Conservation (phyloP, 2,797 vertebrate species). For the Silurus lanzhouensis region DNA sequence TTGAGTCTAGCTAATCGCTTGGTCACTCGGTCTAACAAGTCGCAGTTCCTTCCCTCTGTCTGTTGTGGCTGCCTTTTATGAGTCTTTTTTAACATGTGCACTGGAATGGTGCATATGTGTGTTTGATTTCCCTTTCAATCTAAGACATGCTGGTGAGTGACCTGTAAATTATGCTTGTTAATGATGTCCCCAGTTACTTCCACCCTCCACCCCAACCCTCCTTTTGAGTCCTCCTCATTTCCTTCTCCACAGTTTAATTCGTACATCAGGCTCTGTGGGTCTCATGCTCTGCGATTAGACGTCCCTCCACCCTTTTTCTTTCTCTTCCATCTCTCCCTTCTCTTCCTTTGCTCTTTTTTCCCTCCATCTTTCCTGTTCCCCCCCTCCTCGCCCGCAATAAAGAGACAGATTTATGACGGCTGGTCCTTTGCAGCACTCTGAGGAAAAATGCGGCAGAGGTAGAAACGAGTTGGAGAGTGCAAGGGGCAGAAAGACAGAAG, state of each 20-base stretch:
- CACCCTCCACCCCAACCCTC: conserved; percentile 18
- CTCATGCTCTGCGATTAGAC: conserved; percentile 57
- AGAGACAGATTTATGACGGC: conserved; percentile 83
- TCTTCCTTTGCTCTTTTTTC: conserved; percentile 57
- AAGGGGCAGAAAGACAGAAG: conserved; percentile 56
- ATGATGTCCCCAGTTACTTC: conserved; percentile 47
- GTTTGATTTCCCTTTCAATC: conserved; percentile 44
- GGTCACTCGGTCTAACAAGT: conserved; percentile 1
- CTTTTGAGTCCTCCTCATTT: conserved; percentile 13
- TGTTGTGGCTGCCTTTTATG: neutral
- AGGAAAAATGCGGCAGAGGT: conserved; percentile 68
- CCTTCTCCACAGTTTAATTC: conserved; percentile 50
- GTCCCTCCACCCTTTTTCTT: conserved; percentile 59
- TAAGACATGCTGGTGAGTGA: conserved; percentile 55
- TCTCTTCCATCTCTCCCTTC: conserved; percentile 57
- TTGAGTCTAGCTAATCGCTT: neutral
- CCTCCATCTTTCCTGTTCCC: conserved; percentile 26
- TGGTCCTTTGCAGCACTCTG: conserved; percentile 76
- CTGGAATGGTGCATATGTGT: conserved; percentile 19
- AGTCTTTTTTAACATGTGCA: conserved; percentile 13
- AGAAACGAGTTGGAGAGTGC: conserved; percentile 53
- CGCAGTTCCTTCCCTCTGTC: conserved; percentile 18
- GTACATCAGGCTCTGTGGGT: conserved; percentile 60
- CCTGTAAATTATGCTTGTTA: conserved; percentile 55
- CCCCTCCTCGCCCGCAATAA: conserved; percentile 78